Evolutionary conservation across 2,797 vertebrate genomes (phyloP), one percentile per base, ranked within the genome.

Genomic region (Sternarchorhynchus goeldii): DNA sequence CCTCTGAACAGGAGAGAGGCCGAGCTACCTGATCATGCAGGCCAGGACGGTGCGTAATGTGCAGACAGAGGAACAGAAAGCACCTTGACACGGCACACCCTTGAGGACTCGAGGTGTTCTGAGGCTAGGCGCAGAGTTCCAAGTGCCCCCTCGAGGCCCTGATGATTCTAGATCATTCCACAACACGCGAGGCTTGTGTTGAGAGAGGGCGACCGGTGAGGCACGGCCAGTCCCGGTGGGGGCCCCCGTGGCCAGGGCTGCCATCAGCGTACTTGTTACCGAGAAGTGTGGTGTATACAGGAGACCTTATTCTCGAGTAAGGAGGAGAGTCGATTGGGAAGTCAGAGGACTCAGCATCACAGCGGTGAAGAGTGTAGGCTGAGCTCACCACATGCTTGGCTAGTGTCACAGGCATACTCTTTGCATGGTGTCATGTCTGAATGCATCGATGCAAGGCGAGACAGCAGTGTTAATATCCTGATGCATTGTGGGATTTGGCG

Each of bases 341-440:
- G 17, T 62, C 57, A 29, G 71, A 62, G 16, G 70, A 17, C 20
- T 58, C 6, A 31, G 58, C 39, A 60, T 7, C 20, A 58, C n/a
- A 45, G 34, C 45, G 57, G 62, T 60, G 20, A 45, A 45, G 71
- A 31, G 29, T 18, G 8, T 7, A 8, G 71, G 10, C 32, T n/a
- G 14, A 41, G 21, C 7, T 36, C 71, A 50, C 71, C 71, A 45
- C 21, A 73, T 62, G 71, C 71, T 62, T 14, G 36, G 14, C 6
- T 29, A 32, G 58, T 73, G 71, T 62, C 71, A 41, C 34, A 60
- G 21, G 14, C 71, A 62, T 73, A 73, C 16, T 16, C 71, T 50
- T 50, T 32, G 16, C 36, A 73, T 59, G 8, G 25, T 41, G 12
- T 18, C n/a, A 41, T 14, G 45, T 62, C 71, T 31, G 57, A 8